Base-by-base conservation (phyloP, 2,113 vertebrate genomes). In the Phasianus colchicus region DNA sequence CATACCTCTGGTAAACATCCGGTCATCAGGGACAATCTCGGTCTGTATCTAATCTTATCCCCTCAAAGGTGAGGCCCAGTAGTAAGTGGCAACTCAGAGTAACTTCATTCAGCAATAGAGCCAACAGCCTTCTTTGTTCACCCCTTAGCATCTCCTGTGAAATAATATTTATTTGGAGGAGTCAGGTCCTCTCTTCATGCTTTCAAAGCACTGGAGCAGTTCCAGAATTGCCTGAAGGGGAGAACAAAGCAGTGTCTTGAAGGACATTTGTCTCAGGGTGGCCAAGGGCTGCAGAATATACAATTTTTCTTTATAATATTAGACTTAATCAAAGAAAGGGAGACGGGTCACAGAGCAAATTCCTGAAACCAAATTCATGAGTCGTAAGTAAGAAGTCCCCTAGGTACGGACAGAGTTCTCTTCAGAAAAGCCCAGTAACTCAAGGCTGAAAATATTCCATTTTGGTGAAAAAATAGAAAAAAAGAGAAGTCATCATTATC, bases 301-400 rank as follows among this genome's bases (percentile, higher is more conserved):
- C 87, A 94, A 80, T 15, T 50, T 86, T 93, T 65, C 47, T 64
- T 95, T 75, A 71, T 42, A 78, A 80, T 25, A 80, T 58, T 69
- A 92, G 66, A 72, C 83, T 95, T 85, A 90, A 95, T 92, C 60
- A 94, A 93, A 96, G 85, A 93, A 79, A 81, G 34, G 30, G 83
- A 95, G 77, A 93, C 36, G 64, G 64, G 61, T 91, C 89, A 93
- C 64, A 90, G 92, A 91, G 80, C 89, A 96, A 95, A 96, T 96
- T 97, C 94, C 90, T 95, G 71, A 92, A 86, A 75, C 11, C 32
- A 78, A 83, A 87, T 22, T 61, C 83, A 83, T 18, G 45, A 76
- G 75, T 92, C 92, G 87, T 75, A 94, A 94, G 89, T 92, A 96
- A 91, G 91, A 70, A 89, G 66, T 86, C n/a, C 34, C 45, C 50